Evolutionary conservation across 1,140 invertebrate genomes (phyloP).

Genomic region (Pseudachorutes palmiensis): DNA sequence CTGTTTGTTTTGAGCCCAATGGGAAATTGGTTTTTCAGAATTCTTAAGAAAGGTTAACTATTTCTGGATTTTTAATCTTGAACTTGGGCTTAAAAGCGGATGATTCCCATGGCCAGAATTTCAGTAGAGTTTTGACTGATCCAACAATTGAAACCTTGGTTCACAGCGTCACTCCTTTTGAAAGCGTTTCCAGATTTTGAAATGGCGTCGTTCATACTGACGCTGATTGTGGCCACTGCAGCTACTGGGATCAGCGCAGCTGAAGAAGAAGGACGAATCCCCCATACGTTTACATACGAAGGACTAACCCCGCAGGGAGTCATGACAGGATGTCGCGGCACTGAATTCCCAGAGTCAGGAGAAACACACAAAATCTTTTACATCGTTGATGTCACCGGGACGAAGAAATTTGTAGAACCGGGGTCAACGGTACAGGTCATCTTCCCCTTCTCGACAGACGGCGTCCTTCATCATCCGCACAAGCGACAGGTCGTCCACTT

Average conservation of each 20-base stretch:
- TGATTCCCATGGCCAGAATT: background rate
- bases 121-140: background rate
- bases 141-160: background rate
- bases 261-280: background rate
- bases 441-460: background rate
- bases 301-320: background rate
- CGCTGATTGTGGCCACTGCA: too few relatives aligned
- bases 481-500: background rate
- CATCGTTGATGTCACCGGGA: slow-evolving; percentile 12
- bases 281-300: slow-evolving; percentile 7
- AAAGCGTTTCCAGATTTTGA: too few relatives aligned
- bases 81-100: background rate
- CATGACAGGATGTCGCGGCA: slow-evolving; percentile 9
- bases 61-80: background rate
- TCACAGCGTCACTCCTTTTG: background rate
- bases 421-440: background rate
- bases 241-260: background rate
- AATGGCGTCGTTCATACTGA: too few relatives aligned
- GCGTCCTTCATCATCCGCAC: background rate
- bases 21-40: too few relatives aligned
- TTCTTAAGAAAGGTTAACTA: too few relatives aligned
- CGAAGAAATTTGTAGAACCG: slow-evolving; percentile 1
- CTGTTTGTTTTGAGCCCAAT: too few relatives aligned
- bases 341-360: background rate
- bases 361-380: slow-evolving; percentile 2